Percentiles rank a stretch among this genome's conserved stretches.
Conservation (phyloP, 35 echinoderm and acorn worm species). For the Ophioderma brevispina region DNA sequence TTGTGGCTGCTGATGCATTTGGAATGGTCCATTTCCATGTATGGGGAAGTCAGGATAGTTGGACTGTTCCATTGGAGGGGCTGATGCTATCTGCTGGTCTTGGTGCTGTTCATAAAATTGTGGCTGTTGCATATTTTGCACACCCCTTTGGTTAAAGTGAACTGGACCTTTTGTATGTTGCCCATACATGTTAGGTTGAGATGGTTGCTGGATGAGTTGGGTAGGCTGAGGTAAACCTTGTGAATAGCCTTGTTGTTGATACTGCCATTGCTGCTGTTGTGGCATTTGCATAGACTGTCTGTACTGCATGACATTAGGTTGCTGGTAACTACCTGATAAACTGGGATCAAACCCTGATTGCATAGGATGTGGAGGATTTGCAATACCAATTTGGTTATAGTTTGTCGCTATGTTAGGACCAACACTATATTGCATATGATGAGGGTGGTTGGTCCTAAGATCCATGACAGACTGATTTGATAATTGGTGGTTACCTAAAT, state of each 20-base stretch:
- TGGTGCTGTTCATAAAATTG: neutral
- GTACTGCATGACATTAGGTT: neutral
- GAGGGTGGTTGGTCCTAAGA: neutral
- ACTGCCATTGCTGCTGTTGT: slow-evolving; percentile 23
- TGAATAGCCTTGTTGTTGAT: slow-evolving; percentile 4
- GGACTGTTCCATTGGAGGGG: neutral
- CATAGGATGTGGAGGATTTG: neutral
- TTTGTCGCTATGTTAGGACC: neutral
- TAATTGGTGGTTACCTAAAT: neutral
- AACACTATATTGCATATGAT: neutral
- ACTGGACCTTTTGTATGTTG: neutral
- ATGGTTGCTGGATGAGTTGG: neutral
- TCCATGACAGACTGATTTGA: neutral
- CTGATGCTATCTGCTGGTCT: too few species aligned
- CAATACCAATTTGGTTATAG: neutral
- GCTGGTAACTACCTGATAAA: neutral
- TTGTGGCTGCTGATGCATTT: neutral
- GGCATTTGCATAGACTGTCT: neutral
- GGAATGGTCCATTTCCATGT: neutral
- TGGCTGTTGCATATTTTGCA: neutral
- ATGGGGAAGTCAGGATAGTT: neutral
- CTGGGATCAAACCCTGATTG: neutral
- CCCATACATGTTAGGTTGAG: slow-evolving; percentile 19
- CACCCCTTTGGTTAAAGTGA: neutral
- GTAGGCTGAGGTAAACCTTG: neutral